Conservation (phyloP, 2,113 vertebrate genomes). For the Thunnus thynnus region DNA sequence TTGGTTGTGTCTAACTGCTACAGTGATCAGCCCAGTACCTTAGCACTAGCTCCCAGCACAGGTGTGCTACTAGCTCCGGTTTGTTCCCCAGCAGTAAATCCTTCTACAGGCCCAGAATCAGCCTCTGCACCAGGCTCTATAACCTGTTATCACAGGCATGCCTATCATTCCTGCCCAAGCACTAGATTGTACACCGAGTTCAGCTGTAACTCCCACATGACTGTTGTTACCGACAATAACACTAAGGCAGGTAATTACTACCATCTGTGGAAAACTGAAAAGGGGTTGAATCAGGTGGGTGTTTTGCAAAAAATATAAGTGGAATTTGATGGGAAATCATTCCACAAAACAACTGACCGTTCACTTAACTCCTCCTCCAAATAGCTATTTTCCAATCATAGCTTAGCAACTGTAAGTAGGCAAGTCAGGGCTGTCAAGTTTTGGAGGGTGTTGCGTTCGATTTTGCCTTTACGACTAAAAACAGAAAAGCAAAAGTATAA, state of each 20-base stretch:
- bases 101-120: not conserved
- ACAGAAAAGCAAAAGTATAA: not conserved
- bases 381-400: not conserved
- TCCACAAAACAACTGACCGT: no score
- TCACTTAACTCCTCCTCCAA: not conserved
- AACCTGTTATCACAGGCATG: conserved; percentile 38
- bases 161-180: conserved; percentile 50
- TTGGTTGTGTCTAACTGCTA: not conserved
- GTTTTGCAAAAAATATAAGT: no score
- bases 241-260: conserved; percentile 25
- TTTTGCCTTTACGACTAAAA: not conserved
- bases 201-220: not conserved
- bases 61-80: not conserved
- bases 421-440: no score
- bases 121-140: not conserved
- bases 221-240: not conserved
- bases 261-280: conserved; percentile 5
- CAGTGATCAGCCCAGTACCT: not conserved
- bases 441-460: no score
- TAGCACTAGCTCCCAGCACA: not conserved
- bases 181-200: not conserved
- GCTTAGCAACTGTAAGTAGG: no score
- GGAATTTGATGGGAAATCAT: not conserved
- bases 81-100: conserved; percentile 13
- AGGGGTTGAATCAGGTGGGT: not conserved